Percentiles rank a stretch among this genome's conserved stretches.
phyloP scores from a whole-genome alignment of 2,797 vertebrate genomes.

The Schizopygopsis malacanthus region DNA sequence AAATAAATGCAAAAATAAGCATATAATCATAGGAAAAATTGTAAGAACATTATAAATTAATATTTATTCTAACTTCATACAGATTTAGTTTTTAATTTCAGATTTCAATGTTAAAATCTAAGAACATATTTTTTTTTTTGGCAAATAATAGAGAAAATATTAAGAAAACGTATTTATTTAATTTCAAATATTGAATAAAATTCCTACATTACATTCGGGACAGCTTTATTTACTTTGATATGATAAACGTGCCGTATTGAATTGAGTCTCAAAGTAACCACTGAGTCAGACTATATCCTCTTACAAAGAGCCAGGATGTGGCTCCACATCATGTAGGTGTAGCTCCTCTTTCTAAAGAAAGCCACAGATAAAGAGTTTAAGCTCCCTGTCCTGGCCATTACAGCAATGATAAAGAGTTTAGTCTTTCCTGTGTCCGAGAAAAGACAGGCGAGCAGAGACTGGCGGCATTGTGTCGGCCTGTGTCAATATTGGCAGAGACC shows the following conservation, averaged over 20 bases:
- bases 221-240: background rate
- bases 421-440: conserved; percentile 45
- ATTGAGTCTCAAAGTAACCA: background rate
- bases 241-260: background rate
- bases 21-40: background rate
- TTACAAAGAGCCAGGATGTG: conserved; percentile 30
- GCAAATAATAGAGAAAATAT: background rate
- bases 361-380: conserved; percentile 47
- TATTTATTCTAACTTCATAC: background rate
- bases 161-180: background rate
- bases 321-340: conserved; percentile 21
- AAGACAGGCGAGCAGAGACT: conserved; percentile 63
- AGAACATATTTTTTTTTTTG: background rate
- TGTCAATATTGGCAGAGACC: conserved; percentile 55
- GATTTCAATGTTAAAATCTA: background rate
- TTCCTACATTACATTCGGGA: background rate
- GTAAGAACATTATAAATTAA: background rate
- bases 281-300: conserved; percentile 32
- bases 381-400: conserved; percentile 53
- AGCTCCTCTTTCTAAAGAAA: conserved; percentile 42
- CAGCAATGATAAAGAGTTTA: conserved; percentile 55
- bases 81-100: background rate
- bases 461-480: conserved; percentile 59
- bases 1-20: background rate
- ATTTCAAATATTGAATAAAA: background rate